phyloP scores from a whole-genome alignment of 2,888 invertebrate species.

The Phragmatobia fuliginosa region DNA sequence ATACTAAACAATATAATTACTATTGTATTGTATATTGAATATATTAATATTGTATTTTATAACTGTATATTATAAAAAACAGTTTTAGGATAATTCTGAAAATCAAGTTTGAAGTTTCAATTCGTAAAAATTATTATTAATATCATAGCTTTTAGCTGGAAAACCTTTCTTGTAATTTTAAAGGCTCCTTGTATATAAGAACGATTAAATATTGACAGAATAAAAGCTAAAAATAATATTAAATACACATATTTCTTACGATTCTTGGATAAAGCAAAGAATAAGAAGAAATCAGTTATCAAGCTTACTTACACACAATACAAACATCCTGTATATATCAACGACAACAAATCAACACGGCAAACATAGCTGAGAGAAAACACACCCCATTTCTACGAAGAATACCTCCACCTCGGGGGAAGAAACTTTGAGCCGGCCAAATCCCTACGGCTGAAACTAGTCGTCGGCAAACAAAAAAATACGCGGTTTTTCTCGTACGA shows the following conservation, averaged over 20 bases:
- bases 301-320: not conserved
- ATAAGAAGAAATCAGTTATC: not conserved
- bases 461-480: constrained; percentile 57
- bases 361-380: constrained; percentile 1
- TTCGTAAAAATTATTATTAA: not conserved
- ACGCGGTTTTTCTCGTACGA: constrained; percentile 46
- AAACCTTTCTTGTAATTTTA: not conserved
- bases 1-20: no score
- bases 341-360: not conserved
- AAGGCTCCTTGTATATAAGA: not conserved
- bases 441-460: constrained; percentile 56
- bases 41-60: no score
- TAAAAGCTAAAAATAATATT: not conserved
- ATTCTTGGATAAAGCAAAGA: not conserved
- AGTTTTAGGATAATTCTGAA: no score
- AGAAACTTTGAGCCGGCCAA: constrained; percentile 55
- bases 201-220: not conserved
- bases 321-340: not conserved
- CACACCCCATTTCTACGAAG: constrained; percentile 38
- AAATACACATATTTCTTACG: not conserved
- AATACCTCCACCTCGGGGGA: constrained; percentile 46
- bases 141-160: not conserved
- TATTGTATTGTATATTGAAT: no score
- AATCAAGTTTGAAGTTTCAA: not conserved
- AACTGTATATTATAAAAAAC: no score